Base-by-base conservation (phyloP, 2,797 vertebrate genomes). In the Acrocephalus scirpaceus region DNA sequence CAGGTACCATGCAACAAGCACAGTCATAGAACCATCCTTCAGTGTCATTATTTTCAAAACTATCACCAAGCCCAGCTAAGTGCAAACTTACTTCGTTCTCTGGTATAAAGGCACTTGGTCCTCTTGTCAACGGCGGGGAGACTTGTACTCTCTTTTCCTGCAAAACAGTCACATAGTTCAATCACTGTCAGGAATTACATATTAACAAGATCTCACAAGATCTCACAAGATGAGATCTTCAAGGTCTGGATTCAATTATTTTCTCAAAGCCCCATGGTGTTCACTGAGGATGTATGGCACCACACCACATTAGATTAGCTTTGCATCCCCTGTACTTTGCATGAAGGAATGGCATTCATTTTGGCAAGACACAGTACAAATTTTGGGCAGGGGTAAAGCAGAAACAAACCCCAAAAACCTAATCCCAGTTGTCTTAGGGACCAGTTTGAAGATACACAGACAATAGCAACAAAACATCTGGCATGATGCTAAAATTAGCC, bases 101-200 rank as follows among this genome's bases (percentile, higher is more conserved):
- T 95, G 98, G 98, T 97, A 98, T 98, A 98, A 98, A 98, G 98
- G 98, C 98, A 98, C 98, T 98, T 98, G 98, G 98, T 97, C 98
- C 98, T 97, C 98, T 98, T 97, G 97, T 97, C 96, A 98, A 67
- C 1, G 98, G 98, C 0, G 97, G 98, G 89, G 98, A 98, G 40
- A 98, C 97, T 96, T 98, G 97, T 44, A 98, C 98, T 96, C 97
- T 98, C 93, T 98, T 98, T 86, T 98, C 98, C 98, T 98, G 93
- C 65, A 95, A 97, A 96, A 97, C 73, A 97, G 62, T 32, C 85
- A 93, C 32, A 90, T 32, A 78, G 42, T 58, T 87, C 34, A 22
- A 91, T 78, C 91, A 91, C 58, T 5, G 1, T n/a, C 42, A 70
- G 71, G 40, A 86, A 69, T 32, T 82, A 76, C n/a, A 48, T 6